These are phyloP conservation scores for Rhynchophorus ferrugineus DNA, from an alignment of 1,140 invertebrate genomes.

Conservation along the genomic window DNA sequence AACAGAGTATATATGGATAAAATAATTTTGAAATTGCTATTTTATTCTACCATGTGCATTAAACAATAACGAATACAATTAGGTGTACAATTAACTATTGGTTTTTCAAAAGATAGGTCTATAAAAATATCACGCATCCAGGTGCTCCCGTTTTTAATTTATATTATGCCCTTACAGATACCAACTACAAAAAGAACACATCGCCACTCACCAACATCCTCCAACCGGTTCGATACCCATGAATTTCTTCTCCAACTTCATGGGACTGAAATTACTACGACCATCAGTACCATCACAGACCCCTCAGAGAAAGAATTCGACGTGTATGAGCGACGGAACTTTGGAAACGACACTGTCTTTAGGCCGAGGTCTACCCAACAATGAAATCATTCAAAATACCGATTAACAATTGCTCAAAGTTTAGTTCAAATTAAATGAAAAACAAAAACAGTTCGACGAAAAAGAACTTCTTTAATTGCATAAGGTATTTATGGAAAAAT, in stretches of 20 bases:
- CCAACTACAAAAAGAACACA: slow-evolving; percentile 60
- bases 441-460: no score
- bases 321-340: slow-evolving; percentile 25
- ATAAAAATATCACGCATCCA: background rate
- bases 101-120: no score
- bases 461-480: no score
- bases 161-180: slow-evolving; percentile 54
- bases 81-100: no score
- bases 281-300: slow-evolving; percentile 1
- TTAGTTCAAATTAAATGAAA: no score
- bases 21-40: no score
- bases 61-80: no score
- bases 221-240: slow-evolving; percentile 39
- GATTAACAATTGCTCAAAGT: background rate
- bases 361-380: slow-evolving; percentile 8
- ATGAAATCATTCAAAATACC: slow-evolving; percentile 2
- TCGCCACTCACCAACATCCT: slow-evolving; percentile 45
- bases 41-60: no score
- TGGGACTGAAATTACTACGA: slow-evolving; percentile 53
- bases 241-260: slow-evolving; percentile 62
- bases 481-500: no score
- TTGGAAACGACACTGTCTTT: slow-evolving; percentile 21
- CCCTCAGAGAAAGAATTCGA: slow-evolving; percentile 47
- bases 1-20: no score
- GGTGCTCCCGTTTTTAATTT: background rate